Base-by-base conservation (phyloP, 1,140 invertebrate genomes). In the Araneus ventricosus region DNA sequence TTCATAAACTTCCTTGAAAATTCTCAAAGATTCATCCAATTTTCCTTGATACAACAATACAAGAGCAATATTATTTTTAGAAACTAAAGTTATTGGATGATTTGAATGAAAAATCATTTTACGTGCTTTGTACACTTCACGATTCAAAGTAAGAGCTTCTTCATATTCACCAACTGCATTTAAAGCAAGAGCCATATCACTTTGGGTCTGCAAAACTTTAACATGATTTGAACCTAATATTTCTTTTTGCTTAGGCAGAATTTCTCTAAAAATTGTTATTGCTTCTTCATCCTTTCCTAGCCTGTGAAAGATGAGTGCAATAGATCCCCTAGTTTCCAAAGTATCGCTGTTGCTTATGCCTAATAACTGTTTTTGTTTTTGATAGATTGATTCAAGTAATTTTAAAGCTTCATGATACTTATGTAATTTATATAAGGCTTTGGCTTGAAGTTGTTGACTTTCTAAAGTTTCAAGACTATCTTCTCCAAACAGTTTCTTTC, bases 261-360 rank as follows among this genome's bases (percentile, higher is more conserved):
- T 90, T 75, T 94, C 94, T 88, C 90, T 37, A 88, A 93, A 94
- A 7, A 95, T 92, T 45, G 87, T 45, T 14, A 95, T 94, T 7
- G 95, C 95, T 93, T 95, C 94, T 24, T 94, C 90, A 92, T 94
- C 88, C 88, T 93, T 94, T 2, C 90, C 94, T 37, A 92, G 82
- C 27, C 90, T 94, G 75, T 93, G 79, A 24, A 95, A 90, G 37
- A 95, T 87, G 57, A 94, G 93, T 67, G 94, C 94, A 34, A 95
- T 94, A 27, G 91, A 67, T 92, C 79, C 82, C 82, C 67, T 37
- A 30, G 94, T 94, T 45, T 85, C 61, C 75, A 95, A 92, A 93
- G 93, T 94, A 52, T 94, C 79, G 80, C 90, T 59, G 94, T 95
- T 27, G 34, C 95, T 93, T 30, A 59, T 27, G 30, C 94, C 94